A percentile compares a stretch with the other conserved stretches of the same genome.
phyloP scores from a whole-genome alignment of 2,888 invertebrate species.

The Plagodis pulveraria region DNA sequence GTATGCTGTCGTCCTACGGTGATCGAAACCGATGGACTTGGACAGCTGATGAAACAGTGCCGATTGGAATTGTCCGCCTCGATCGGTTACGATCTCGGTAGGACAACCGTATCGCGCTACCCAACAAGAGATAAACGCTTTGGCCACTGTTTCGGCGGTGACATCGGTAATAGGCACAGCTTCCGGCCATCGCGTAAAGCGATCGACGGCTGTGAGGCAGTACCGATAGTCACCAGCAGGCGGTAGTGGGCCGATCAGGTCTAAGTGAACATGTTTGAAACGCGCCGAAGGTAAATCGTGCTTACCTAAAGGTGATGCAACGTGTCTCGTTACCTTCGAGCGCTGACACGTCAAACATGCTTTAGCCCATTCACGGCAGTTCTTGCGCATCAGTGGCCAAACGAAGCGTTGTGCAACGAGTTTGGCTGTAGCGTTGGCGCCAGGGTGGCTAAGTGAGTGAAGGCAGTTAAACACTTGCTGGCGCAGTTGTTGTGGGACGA shows the following conservation, averaged over 20 bases:
- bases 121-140: conserved; percentile 25
- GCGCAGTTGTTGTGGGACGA: conserved; percentile 26
- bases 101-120: conserved; percentile 38
- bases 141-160: conserved; percentile 29
- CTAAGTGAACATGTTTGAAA: conserved; percentile 53
- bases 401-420: conserved; percentile 40
- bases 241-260: conserved; percentile 48
- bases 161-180: conserved; percentile 33
- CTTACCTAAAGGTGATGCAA: conserved; percentile 22
- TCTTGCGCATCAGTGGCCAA: conserved; percentile 53
- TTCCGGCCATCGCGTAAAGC: conserved; percentile 40
- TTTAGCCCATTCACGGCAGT: conserved; percentile 46
- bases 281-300: conserved; percentile 10
- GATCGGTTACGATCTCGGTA: conserved; percentile 30
- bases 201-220: conserved; percentile 45
- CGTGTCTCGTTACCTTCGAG: conserved; percentile 48
- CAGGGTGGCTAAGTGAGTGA: conserved; percentile 39
- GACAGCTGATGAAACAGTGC: conserved; percentile 7
- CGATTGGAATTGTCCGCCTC: conserved; percentile 39
- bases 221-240: conserved; percentile 21
- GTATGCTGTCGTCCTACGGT: conserved; percentile 23
- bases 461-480: conserved; percentile 33
- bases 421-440: conserved; percentile 26
- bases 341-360: conserved; percentile 46
- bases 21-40: too few relatives aligned